Evolutionary conservation across 2,888 invertebrate species (phyloP).

Genomic region (Chirona hameri): DNA sequence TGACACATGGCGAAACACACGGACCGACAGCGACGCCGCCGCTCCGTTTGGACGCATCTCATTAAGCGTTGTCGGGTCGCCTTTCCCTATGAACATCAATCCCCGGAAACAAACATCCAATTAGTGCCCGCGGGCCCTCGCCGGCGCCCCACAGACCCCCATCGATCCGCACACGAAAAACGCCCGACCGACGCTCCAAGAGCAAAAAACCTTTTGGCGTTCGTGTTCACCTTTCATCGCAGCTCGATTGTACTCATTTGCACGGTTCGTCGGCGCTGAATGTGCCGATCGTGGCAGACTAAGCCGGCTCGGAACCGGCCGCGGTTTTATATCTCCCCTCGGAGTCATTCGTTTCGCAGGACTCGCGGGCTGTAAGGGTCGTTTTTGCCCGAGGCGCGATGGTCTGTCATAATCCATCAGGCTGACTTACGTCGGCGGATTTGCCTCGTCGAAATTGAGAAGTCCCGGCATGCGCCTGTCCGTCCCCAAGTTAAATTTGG

Average conservation of each 20-base stretch:
- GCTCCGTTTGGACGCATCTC: not conserved
- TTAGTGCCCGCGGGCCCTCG: not conserved
- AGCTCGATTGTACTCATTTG: not conserved
- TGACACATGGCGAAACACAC: not conserved
- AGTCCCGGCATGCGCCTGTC: not conserved
- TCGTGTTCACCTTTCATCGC: not conserved
- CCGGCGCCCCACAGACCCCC: not conserved
- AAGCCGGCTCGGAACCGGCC: not conserved
- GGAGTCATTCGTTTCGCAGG: not conserved
- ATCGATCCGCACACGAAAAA: not conserved
- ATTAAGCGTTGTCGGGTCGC: not conserved
- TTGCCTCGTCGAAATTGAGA: not conserved
- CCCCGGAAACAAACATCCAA: conserved; percentile 4
- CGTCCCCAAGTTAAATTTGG: not conserved
- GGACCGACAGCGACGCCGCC: not conserved
- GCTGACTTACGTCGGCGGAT: not conserved
- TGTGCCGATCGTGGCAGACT: not conserved
- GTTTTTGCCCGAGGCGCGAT: not conserved
- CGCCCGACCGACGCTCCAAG: not conserved
- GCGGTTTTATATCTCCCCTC: not conserved
- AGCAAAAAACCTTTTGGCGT: not conserved
- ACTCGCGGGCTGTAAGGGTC: not conserved
- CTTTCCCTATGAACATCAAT: not conserved
- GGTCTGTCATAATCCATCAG: not conserved
- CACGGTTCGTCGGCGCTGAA: not conserved